Evolutionary conservation across 1,140 invertebrate genomes (phyloP).

Genomic region (Drosophila tristis): DNA sequence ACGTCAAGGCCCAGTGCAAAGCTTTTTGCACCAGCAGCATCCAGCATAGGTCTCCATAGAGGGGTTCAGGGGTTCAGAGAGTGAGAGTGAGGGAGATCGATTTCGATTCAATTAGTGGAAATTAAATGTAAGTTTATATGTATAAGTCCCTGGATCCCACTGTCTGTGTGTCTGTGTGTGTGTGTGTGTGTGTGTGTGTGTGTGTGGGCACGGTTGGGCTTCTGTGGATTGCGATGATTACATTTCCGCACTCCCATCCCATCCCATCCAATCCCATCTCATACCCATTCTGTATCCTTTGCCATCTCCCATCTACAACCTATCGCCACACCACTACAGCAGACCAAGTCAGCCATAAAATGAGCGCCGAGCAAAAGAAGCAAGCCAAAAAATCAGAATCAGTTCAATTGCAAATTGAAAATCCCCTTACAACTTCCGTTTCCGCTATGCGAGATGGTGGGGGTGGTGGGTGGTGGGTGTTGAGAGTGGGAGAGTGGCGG

Average conservation of each 20-base stretch:
- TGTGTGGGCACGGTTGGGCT: slow-evolving; percentile 42
- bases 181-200: slow-evolving; percentile 10
- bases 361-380: slow-evolving; percentile 66
- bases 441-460: slow-evolving; percentile 56
- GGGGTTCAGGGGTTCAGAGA: too few relatives aligned
- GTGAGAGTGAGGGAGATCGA: slow-evolving; percentile 64
- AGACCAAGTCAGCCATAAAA: slow-evolving; percentile 78
- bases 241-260: slow-evolving; percentile 63
- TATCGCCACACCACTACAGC: slow-evolving; percentile 48
- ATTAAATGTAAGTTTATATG: slow-evolving; percentile 81
- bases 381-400: slow-evolving; percentile 78
- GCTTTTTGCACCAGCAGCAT: slow-evolving; percentile 45
- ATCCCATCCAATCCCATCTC: not conserved
- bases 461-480: too few relatives aligned
- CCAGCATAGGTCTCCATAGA: too few relatives aligned
- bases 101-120: slow-evolving; percentile 83
- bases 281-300: too few relatives aligned
- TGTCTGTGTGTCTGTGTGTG: slow-evolving; percentile 25
- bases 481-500: too few relatives aligned
- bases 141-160: slow-evolving; percentile 21
- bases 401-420: slow-evolving; percentile 83
- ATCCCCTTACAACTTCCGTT: slow-evolving; percentile 82
- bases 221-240: slow-evolving; percentile 73
- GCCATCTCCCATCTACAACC: not conserved
- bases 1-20: slow-evolving; percentile 48